Evolutionary conservation across 2,113 vertebrate genomes (phyloP), one percentile per base, ranked within the genome.

Genomic region (Otis tarda): DNA sequence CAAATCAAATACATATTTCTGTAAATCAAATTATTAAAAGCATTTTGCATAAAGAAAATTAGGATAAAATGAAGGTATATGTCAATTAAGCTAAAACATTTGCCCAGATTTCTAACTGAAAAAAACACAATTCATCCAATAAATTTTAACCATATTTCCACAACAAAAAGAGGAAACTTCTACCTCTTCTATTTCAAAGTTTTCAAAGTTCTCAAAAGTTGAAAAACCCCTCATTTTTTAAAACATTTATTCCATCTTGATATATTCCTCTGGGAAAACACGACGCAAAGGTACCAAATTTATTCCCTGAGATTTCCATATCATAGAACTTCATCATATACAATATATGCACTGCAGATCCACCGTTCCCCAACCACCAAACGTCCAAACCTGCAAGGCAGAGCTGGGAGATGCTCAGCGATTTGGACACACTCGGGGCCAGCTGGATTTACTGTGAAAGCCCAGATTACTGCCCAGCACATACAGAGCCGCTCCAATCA

Each of bases 291-390:
- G 39, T 25, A 87, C n/a, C 47, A 87, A 71, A 94, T 89, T 52
- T 94, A 91, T 93, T 89, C 81, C 45, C 64, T 60, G 60, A 81
- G 76, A 95, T 89, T 95, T 94, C 89, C 80, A 89, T 56, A 68
- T 75, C 53, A 76, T 20, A 94, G 65, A 65, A 76, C 69, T 75
- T 81, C 37, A 68, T 64, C 67, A 45, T 8, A 35, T 3, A 55
- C 21, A 86, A 25, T 35, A 55, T 7, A 90, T 14, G 43, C 43
- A 81, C 76, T 1, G 3, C 22, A 39, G 56, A 64, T 70, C 89
- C 64, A 70, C 47, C 56, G 27, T n/a, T 59, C 64, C 73, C 59
- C 83, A 61, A 74, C 27, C 70, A 60, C 6, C 50, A 73, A 64
- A 19, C 21, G 14, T 57, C 33, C 70, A 22, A 65, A 30, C 12